These are phyloP conservation scores for Microtus pennsylvanicus DNA, from an alignment of 2,113 vertebrate species.

Conservation along the genomic window DNA sequence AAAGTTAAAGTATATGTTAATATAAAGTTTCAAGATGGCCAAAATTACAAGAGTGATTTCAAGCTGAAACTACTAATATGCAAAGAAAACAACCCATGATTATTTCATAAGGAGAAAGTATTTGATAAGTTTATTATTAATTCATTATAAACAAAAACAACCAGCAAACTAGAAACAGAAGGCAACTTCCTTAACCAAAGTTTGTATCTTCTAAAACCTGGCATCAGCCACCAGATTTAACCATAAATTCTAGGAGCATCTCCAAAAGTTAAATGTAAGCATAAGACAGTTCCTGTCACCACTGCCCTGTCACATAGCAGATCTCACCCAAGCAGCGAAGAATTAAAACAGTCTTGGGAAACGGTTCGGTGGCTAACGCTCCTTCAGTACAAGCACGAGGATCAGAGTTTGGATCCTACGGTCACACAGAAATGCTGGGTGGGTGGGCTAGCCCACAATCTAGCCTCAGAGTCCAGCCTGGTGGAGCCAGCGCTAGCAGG, in stretches of 20 bases:
- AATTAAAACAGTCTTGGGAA: not conserved
- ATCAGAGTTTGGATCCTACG: not conserved
- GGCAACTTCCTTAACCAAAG: not conserved
- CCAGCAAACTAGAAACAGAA: not conserved
- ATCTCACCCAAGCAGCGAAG: not conserved
- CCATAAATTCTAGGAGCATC: not conserved
- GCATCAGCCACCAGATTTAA: not conserved
- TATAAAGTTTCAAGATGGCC: not conserved
- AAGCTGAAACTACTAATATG: not conserved
- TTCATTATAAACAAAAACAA: slow-evolving; percentile 6
- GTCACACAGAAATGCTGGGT: not conserved
- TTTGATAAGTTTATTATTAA: not conserved
- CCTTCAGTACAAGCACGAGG: not conserved
- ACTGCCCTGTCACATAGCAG: not conserved
- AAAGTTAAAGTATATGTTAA: not conserved
- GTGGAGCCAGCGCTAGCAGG: not conserved
- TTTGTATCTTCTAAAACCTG: not conserved
- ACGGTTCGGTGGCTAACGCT: not conserved
- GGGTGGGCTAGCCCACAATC: not conserved
- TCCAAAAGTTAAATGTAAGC: not conserved
- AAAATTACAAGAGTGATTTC: not conserved
- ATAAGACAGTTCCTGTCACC: not conserved
- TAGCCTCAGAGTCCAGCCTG: not conserved
- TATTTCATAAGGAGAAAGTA: not conserved
- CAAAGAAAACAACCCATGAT: slow-evolving; percentile 7